Evolutionary conservation across 2,113 vertebrate species (phyloP).

Genomic region (Thamnophis sirtalis): DNA sequence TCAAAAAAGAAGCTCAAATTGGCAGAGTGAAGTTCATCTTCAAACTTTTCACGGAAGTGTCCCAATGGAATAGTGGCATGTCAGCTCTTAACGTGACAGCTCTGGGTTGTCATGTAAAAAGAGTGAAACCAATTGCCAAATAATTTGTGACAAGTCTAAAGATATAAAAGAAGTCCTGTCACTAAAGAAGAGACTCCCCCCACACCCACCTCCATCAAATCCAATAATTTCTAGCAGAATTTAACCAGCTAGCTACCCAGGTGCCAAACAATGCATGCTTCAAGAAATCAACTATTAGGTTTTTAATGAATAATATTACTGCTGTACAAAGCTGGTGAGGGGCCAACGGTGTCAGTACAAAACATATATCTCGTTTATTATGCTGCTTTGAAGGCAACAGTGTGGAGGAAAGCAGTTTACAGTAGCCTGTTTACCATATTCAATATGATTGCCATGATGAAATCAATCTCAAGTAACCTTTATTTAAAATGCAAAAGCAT

Average conservation of each 20-base stretch:
- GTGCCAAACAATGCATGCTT: conserved; percentile 1
- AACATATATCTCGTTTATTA: conserved; percentile 2
- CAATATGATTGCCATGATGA: background rate
- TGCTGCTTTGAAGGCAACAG: background rate
- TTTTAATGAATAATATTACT: conserved; percentile 23
- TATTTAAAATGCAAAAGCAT: background rate
- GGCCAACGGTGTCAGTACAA: background rate
- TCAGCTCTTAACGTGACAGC: conserved; percentile 19
- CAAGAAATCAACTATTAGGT: conserved; percentile 14
- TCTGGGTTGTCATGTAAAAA: conserved; percentile 19
- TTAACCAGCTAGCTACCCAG: background rate
- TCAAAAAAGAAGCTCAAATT: background rate
- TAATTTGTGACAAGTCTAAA: conserved; percentile 30
- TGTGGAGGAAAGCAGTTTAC: background rate
- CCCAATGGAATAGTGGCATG: conserved; percentile 13
- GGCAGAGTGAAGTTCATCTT: background rate
- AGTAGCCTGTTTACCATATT: conserved; percentile 1
- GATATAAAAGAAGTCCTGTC: conserved; percentile 16
- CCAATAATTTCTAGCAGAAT: background rate
- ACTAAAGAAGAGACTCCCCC: background rate
- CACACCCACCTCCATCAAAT: background rate
- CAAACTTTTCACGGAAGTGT: conserved; percentile 15
- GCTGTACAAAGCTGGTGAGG: background rate
- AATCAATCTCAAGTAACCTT: background rate
- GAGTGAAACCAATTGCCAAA: conserved; percentile 20